Base-by-base conservation (phyloP, 2,797 vertebrate species). In the Martes flavigula region DNA sequence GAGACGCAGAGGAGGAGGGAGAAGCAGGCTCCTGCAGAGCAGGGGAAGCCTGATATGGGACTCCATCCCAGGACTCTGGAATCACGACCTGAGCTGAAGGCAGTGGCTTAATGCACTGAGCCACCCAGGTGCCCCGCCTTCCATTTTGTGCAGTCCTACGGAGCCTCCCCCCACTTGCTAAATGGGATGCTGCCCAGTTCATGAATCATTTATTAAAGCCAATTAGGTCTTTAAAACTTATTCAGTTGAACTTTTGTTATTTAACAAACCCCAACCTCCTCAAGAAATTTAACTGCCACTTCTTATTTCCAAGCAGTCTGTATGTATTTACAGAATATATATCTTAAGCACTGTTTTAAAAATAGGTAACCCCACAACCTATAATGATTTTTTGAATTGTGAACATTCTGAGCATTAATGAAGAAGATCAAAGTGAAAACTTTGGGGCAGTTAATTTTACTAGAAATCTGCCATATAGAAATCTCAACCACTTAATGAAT, bases 251-350 rank as follows among this genome's bases (percentile, higher is more conserved):
- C 43, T 30, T 75, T 46, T 75, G 25, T 32, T 75, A 46, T 48
- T 75, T 75, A 75, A 75, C 73, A 75, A 48, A 75, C 56, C 14
- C 17, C 17, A 81, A 56, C 62, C n/a, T 73, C 40, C 56, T 81
- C 48, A 70, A 86, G n/a, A 87, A 94, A 95, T 75, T 88, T 64
- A 96, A 93, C 58, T 91, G 60, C 66, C n/a, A 93, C 48, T 96
- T 86, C 70, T 91, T 62, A 86, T 78, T 91, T 83, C 54, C 32
- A 95, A 91, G 51, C 51, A 93, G 72, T 64, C 9, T 46, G 60
- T 51, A 51, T 54, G 64, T 64, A 77, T 60, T 94, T 90, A 68
- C 81, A 96, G 58, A 96, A 85, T 30, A 94, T 54, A 13, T 77
- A 89, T 66, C 54, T 89, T 64, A 95, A 93, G 91, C 20, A 94